Evolutionary conservation across 2,888 invertebrate species (phyloP).

Genomic region (Plusia festucae): DNA sequence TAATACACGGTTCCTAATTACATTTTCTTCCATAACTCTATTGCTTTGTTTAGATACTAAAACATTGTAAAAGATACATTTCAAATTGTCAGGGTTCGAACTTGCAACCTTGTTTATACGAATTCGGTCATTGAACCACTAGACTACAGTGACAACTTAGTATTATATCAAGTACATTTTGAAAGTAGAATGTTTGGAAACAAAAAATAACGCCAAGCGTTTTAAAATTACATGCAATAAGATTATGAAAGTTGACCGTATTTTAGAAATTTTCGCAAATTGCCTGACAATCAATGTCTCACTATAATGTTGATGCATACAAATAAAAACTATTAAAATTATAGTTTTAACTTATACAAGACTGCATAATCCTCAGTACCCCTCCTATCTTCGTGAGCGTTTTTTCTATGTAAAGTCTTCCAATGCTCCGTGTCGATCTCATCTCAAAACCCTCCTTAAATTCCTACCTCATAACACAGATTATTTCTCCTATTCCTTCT

Average conservation of each 20-base stretch:
- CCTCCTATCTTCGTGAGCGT: too few species aligned
- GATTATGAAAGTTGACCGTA: background rate
- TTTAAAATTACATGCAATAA: conserved; percentile 1
- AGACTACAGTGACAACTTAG: background rate
- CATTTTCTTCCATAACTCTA: too few species aligned
- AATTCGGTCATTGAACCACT: background rate
- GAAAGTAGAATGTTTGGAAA: background rate
- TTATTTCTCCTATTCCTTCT: too few species aligned
- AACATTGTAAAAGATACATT: background rate
- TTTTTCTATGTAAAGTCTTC: too few species aligned
- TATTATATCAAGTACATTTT: background rate
- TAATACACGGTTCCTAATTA: too few species aligned
- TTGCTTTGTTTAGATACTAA: too few species aligned
- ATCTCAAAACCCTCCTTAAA: too few species aligned
- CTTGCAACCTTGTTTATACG: background rate
- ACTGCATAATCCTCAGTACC: too few species aligned
- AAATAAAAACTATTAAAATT: too few species aligned
- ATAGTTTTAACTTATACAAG: too few species aligned
- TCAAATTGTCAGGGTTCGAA: background rate
- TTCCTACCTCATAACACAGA: too few species aligned
- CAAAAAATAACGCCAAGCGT: background rate
- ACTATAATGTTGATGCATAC: background rate
- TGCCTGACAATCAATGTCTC: background rate
- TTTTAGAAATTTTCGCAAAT: conserved; percentile 1
- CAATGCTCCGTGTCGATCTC: too few species aligned